Conservation (phyloP, 2,113 vertebrate species). For the Oryzias javanicus region DNA sequence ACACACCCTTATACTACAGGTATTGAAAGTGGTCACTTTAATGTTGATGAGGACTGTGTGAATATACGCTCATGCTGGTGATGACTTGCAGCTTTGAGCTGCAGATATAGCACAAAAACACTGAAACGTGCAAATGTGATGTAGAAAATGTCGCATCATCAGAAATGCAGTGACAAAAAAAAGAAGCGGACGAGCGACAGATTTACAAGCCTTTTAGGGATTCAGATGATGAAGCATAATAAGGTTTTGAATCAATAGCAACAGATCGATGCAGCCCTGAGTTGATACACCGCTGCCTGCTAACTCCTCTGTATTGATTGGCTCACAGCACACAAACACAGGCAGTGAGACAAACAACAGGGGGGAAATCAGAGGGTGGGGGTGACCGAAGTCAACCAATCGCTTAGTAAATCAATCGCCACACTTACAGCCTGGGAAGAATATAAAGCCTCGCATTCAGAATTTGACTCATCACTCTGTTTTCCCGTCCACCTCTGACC, state of each 20-base stretch:
- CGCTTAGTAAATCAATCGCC: conserved; percentile 61
- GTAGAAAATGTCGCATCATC: background rate
- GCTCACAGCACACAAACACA: conserved; percentile 34
- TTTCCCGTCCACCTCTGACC: conserved; percentile 17
- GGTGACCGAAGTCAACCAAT: conserved; percentile 13
- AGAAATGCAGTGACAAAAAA: background rate
- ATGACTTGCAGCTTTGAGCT: no score
- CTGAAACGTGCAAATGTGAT: no score
- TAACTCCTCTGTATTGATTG: conserved; percentile 49
- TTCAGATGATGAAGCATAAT: conserved; percentile 50
- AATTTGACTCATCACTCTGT: conserved; percentile 35
- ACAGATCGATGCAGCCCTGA: conserved; percentile 42
- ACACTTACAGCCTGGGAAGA: conserved; percentile 40
- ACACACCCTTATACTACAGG: no score
- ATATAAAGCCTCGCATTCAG: conserved; percentile 39
- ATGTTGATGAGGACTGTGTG: no score
- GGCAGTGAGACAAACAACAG: conserved; percentile 49
- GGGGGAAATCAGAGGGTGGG: conserved; percentile 4
- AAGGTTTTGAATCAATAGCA: conserved; percentile 52
- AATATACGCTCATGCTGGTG: no score
- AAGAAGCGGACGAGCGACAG: background rate
- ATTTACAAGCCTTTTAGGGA: conserved; percentile 9
- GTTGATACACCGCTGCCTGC: conserved; percentile 37
- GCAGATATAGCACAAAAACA: no score
- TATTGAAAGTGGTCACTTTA: no score